Conservation (phyloP, 92 coral and sea anemone species). For the Metridium senile region DNA sequence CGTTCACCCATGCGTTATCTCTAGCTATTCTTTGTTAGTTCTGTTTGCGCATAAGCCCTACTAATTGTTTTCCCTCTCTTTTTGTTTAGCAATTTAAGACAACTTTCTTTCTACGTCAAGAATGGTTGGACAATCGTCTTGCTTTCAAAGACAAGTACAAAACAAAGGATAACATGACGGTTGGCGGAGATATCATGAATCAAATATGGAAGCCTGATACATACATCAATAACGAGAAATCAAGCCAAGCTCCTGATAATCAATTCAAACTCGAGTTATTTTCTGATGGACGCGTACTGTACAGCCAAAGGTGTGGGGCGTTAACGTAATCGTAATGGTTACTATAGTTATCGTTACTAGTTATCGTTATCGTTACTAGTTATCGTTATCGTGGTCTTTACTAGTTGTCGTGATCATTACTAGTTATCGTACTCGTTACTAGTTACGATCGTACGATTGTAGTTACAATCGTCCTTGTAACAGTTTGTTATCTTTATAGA, state of each 20-base stretch:
- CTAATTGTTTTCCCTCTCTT: not conserved
- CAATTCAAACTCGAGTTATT: slow-evolving; percentile 70
- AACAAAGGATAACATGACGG: slow-evolving; percentile 59
- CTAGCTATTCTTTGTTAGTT: not conserved
- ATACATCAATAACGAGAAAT: slow-evolving; percentile 87
- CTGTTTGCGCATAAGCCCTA: not conserved
- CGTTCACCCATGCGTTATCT: no score
- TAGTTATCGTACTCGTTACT: no score
- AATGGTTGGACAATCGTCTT: slow-evolving; percentile 81
- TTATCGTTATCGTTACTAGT: no score
- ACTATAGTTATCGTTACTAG: no score
- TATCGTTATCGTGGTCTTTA: no score
- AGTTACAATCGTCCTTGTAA: no score
- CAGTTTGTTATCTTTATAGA: no score
- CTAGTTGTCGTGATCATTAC: no score
- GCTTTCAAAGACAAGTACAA: slow-evolving; percentile 62
- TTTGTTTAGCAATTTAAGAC: slow-evolving; percentile 74
- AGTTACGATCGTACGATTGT: no score
- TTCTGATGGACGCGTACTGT: slow-evolving; percentile 63
- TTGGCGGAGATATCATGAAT: slow-evolving; percentile 78
- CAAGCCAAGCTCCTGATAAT: slow-evolving; percentile 65
- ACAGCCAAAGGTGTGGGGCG: slow-evolving; percentile 86
- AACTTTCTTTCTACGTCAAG: slow-evolving; percentile 87
- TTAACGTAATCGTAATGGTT: no score
- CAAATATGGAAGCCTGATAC: slow-evolving; percentile 96